phyloP scores from a whole-genome alignment of 2,797 vertebrate genomes.

The Vipera latastei region DNA sequence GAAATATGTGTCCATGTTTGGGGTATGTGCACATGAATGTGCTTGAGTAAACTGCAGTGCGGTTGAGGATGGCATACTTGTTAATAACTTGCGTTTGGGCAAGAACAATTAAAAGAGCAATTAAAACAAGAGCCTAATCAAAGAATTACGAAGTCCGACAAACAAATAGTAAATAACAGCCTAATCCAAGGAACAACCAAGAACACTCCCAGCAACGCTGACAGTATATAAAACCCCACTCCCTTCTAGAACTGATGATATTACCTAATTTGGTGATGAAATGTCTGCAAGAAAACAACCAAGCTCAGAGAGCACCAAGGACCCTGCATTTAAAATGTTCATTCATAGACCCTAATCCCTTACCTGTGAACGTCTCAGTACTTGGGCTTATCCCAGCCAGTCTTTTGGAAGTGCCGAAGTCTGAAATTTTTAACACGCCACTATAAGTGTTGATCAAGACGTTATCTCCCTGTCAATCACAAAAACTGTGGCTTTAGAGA shows the following conservation, averaged over 20 bases:
- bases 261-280: background rate
- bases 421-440: conserved; percentile 90
- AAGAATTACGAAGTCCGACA: background rate
- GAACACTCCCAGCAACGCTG: background rate
- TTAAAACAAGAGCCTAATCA: background rate
- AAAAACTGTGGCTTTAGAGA: background rate
- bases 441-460: conserved; percentile 92
- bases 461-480: conserved; percentile 82
- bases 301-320: background rate
- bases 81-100: background rate
- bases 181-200: background rate
- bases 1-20: background rate
- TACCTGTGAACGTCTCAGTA: conserved; percentile 88
- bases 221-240: background rate
- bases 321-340: background rate
- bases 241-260: background rate
- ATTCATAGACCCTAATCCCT: background rate
- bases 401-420: conserved; percentile 91
- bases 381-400: conserved; percentile 91
- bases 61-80: background rate
- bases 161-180: background rate
- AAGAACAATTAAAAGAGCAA: background rate
- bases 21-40: background rate
- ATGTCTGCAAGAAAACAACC: background rate
- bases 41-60: background rate